Evolutionary conservation across 2,113 vertebrate species (phyloP).

Genomic region (Hymenochirus boettgeri): DNA sequence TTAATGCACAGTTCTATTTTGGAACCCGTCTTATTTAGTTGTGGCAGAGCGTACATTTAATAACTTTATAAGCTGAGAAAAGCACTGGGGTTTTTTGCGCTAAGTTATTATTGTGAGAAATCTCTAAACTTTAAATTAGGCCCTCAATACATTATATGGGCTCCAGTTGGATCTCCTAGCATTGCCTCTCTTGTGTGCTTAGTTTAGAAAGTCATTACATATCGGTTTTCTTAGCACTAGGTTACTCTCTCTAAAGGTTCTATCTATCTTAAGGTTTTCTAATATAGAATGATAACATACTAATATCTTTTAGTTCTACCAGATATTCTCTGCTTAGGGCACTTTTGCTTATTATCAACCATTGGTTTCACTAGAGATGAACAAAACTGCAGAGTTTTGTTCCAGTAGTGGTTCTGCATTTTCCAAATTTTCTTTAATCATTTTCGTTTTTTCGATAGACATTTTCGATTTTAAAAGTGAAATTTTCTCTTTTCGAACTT

Average conservation of each 20-base stretch:
- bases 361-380: too few species aligned
- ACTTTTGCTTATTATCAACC: constrained; percentile 26
- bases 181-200: background rate
- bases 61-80: background rate
- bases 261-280: constrained; percentile 11
- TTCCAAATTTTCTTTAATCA: too few species aligned
- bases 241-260: constrained; percentile 17
- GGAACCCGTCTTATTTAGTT: background rate
- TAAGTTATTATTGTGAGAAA: background rate
- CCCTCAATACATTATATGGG: background rate
- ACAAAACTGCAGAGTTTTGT: too few species aligned
- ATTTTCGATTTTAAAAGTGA: too few species aligned
- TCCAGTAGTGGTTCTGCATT: constrained; percentile 13
- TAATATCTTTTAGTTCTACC: constrained; percentile 14
- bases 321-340: constrained; percentile 20
- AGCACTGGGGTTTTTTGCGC: background rate
- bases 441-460: too few species aligned
- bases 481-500: too few species aligned
- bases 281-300: too few species aligned
- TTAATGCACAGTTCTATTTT: background rate
- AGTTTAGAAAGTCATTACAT: background rate
- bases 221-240: background rate
- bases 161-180: background rate
- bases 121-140: background rate
- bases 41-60: background rate